phyloP scores from a whole-genome alignment of 2,888 invertebrate species.

The Tubiluchus corallicola region DNA sequence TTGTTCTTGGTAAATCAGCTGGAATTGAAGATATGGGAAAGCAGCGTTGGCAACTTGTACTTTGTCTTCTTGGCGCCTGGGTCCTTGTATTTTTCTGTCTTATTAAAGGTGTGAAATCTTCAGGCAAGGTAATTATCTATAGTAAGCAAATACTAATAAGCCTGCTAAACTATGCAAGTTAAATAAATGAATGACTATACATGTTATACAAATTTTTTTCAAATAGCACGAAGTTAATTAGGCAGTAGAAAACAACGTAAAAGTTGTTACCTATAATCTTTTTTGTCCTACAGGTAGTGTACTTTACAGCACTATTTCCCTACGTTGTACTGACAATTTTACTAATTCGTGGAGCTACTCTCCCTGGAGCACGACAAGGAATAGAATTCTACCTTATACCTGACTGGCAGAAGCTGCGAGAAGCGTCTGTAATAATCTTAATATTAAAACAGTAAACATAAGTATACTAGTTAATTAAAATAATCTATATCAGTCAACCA shows the following conservation, averaged over 20 bases:
- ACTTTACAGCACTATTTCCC: no score
- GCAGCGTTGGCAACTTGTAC: slow-evolving; percentile 22
- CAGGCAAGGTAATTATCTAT: slow-evolving; percentile 27
- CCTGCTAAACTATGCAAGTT: no score
- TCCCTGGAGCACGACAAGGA: slow-evolving; percentile 12
- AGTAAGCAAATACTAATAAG: no score
- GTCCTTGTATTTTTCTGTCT: slow-evolving; percentile 25
- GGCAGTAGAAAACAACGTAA: slow-evolving; percentile 22
- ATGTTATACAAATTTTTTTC: no score
- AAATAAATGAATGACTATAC: no score
- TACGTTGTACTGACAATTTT: slow-evolving; percentile 13
- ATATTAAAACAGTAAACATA: no score
- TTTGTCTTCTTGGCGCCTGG: slow-evolving; percentile 24
- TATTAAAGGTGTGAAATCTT: slow-evolving; percentile 26
- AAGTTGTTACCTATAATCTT: slow-evolving; percentile 9
- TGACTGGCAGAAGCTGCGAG: slow-evolving; percentile 12
- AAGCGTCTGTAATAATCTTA: no score
- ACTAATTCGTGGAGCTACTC: slow-evolving; percentile 12
- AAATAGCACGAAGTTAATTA: no score
- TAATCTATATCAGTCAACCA: no score
- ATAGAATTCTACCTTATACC: slow-evolving; percentile 13
- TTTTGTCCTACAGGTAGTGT: slow-evolving; percentile 13
- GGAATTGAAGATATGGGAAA: slow-evolving; percentile 24
- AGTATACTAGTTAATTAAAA: no score
- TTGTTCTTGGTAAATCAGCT: slow-evolving; percentile 22